phyloP scores from a whole-genome alignment of 2,797 vertebrate species.

The Sebastes elongatus region DNA sequence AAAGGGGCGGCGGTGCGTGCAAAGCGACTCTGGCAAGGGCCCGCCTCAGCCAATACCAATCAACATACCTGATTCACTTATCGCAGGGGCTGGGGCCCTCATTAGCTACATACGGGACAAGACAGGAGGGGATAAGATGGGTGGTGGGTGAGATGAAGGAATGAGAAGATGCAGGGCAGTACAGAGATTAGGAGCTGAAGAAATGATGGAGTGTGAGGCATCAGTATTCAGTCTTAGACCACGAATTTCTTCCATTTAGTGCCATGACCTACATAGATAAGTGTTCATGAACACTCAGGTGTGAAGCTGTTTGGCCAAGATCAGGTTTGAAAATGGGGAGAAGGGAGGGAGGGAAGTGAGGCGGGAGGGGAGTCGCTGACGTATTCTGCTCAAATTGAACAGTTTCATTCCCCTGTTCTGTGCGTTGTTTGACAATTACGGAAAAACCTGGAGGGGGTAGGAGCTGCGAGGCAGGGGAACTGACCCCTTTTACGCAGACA shows the following conservation, averaged over 20 bases:
- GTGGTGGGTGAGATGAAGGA: not conserved
- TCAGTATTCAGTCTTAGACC: not conserved
- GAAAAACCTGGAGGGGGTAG: slow-evolving; percentile 49
- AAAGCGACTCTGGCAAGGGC: slow-evolving; percentile 71
- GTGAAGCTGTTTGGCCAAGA: slow-evolving; percentile 7
- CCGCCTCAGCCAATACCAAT: slow-evolving; percentile 71
- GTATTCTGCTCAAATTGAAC: slow-evolving; percentile 17
- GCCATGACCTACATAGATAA: not conserved
- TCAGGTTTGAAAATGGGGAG: slow-evolving; percentile 14
- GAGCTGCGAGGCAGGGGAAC: slow-evolving; percentile 38
- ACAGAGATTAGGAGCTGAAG: not conserved
- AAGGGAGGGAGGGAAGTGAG: slow-evolving; percentile 1
- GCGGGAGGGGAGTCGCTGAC: not conserved
- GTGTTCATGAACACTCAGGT: slow-evolving; percentile 6
- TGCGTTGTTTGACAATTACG: slow-evolving; percentile 50
- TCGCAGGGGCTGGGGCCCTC: slow-evolving; percentile 45
- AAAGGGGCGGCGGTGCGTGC: slow-evolving; percentile 66
- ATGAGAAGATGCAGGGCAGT: not conserved
- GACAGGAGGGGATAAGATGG: slow-evolving; percentile 24
- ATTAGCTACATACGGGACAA: slow-evolving; percentile 54
- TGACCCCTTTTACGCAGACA: slow-evolving; percentile 49
- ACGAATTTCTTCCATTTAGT: not conserved
- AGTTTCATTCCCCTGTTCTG: slow-evolving; percentile 32
- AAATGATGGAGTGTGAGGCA: not conserved
- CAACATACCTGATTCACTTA: slow-evolving; percentile 78